These are phyloP conservation scores for Anabas testudineus DNA, from an alignment of 2,797 vertebrate genomes.

Conservation along the genomic window DNA sequence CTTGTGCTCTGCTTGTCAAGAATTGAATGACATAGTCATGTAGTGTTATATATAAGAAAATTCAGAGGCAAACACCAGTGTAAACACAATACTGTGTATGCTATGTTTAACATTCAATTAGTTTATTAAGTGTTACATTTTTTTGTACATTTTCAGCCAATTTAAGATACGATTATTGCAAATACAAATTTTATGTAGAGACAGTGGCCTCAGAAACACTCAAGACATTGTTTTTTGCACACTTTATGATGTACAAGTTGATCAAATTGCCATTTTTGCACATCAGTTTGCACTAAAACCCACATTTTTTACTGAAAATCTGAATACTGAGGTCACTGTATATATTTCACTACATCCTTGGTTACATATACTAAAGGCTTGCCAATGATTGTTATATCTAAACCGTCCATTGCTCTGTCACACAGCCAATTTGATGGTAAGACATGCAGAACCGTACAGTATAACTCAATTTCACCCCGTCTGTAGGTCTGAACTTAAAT, in stretches of 20 bases:
- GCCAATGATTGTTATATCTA: conserved; percentile 33
- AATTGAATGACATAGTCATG: conserved; percentile 16
- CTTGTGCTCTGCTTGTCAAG: conserved; percentile 33
- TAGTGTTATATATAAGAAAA: conserved; percentile 34
- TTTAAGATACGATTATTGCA: background rate
- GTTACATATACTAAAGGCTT: conserved; percentile 31
- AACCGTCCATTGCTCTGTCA: conserved; percentile 30
- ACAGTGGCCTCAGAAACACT: background rate
- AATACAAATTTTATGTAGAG: background rate
- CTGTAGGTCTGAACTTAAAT: conserved; percentile 55
- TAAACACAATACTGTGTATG: conserved; percentile 2
- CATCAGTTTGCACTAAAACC: too few relatives aligned
- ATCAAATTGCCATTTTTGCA: too few relatives aligned
- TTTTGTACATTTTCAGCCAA: background rate
- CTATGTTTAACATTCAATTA: background rate
- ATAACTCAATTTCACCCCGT: conserved; percentile 42
- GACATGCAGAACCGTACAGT: conserved; percentile 43
- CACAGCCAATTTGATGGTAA: conserved; percentile 38
- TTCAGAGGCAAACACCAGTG: conserved; percentile 18
- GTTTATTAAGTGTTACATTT: background rate
- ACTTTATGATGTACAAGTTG: background rate
- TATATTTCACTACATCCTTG: conserved; percentile 13
- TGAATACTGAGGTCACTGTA: background rate
- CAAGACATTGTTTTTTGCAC: background rate
- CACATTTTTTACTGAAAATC: background rate